These are phyloP conservation scores for Erebia aethiops DNA, from an alignment of 2,888 invertebrate genomes.

Conservation along the genomic window DNA sequence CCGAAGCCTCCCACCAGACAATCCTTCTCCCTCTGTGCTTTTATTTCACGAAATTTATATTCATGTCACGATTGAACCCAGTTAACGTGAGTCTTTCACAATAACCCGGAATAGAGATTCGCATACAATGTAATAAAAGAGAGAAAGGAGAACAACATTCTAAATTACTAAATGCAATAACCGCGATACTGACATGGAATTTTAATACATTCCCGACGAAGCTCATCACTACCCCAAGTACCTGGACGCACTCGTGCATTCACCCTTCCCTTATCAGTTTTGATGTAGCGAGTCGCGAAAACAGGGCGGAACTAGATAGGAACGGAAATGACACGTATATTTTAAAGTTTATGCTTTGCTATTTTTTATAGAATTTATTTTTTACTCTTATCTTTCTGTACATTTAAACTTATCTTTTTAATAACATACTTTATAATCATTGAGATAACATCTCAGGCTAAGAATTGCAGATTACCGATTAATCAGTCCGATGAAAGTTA, in stretches of 20 bases:
- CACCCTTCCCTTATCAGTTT: conserved; percentile 80
- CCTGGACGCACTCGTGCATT: conserved; percentile 80
- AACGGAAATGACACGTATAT: conserved; percentile 60
- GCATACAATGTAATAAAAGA: conserved; percentile 1
- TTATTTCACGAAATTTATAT: no score
- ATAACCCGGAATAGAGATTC: background rate
- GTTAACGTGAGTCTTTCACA: background rate
- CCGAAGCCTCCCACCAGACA: no score
- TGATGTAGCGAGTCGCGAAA: conserved; percentile 65
- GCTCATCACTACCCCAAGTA: conserved; percentile 58
- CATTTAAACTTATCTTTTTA: background rate
- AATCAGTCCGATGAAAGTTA: no score
- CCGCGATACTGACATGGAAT: conserved; percentile 16
- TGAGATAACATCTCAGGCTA: no score
- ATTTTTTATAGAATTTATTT: conserved; percentile 24
- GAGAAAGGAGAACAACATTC: conserved; percentile 17
- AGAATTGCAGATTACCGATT: no score
- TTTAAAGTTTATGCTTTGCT: conserved; percentile 44
- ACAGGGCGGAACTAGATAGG: conserved; percentile 61
- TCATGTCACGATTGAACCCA: background rate
- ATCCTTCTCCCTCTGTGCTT: no score
- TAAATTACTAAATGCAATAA: conserved; percentile 26
- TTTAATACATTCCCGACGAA: conserved; percentile 23
- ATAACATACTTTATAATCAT: background rate
- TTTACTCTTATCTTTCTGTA: background rate